These are phyloP conservation scores for Parapristionchus giblindavisi DNA, from an alignment of 2,888 invertebrate genomes.

Conservation along the genomic window DNA sequence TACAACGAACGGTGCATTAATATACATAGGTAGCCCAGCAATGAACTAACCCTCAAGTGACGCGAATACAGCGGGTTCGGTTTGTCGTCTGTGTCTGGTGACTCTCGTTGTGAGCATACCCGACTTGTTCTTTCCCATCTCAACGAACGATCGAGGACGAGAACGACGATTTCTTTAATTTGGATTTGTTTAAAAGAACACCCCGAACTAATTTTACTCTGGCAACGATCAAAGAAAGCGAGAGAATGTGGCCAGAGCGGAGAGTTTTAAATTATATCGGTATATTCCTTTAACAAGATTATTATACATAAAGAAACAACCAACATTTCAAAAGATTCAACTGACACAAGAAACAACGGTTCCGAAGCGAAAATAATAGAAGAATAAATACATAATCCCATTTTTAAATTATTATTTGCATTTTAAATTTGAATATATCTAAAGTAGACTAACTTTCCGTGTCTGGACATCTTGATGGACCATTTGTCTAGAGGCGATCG, in stretches of 20 bases:
- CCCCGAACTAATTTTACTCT: too few relatives aligned
- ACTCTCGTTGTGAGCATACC: slow-evolving; percentile 51
- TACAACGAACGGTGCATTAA: too few relatives aligned
- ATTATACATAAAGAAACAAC: too few relatives aligned
- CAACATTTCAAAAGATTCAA: too few relatives aligned
- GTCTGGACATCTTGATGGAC: slow-evolving; percentile 45
- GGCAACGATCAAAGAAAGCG: too few relatives aligned
- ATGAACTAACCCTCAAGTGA: neutral
- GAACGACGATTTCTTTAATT: slow-evolving; percentile 40
- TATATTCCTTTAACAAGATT: too few relatives aligned
- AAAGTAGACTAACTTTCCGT: slow-evolving; percentile 39
- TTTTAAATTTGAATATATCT: neutral
- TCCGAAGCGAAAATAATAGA: too few relatives aligned
- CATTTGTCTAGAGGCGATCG: slow-evolving; percentile 63
- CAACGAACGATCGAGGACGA: slow-evolving; percentile 49
- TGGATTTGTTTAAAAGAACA: too few relatives aligned
- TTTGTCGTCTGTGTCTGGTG: slow-evolving; percentile 56
- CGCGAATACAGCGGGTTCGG: slow-evolving; percentile 58
- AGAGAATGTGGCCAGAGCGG: too few relatives aligned
- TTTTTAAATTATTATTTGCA: neutral
- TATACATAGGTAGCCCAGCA: neutral
- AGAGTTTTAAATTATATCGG: too few relatives aligned
- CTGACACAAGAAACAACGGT: too few relatives aligned
- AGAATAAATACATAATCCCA: too few relatives aligned
- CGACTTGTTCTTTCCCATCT: slow-evolving; percentile 53